phyloP scores from a whole-genome alignment of 53 echinoderm and acorn worm genomes.

The Actinopyga echinites region DNA sequence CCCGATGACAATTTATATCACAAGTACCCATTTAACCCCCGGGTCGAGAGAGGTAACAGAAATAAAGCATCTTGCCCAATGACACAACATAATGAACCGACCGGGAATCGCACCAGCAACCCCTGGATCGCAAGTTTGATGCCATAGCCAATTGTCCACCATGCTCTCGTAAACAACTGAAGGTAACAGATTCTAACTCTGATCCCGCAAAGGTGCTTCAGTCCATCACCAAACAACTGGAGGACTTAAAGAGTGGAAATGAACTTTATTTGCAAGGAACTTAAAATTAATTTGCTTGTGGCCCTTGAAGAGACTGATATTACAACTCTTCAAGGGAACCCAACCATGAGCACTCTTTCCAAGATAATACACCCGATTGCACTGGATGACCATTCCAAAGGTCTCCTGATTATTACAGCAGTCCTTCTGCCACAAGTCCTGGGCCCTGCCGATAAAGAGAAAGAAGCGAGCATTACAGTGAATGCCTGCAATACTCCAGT shows the following conservation, averaged over 20 bases:
- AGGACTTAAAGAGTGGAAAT: no score
- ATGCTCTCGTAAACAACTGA: no score
- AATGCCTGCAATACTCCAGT: background rate
- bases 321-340: conserved; percentile 4
- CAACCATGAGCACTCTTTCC: background rate
- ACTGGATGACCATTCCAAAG: background rate
- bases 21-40: no score
- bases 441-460: background rate
- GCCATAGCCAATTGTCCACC: no score
- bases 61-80: no score
- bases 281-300: background rate
- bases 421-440: background rate
- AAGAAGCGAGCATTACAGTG: background rate
- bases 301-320: background rate
- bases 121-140: no score
- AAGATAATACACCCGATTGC: background rate
- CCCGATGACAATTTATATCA: no score
- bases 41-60: no score
- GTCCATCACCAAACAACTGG: background rate
- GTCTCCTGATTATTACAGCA: background rate
- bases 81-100: no score
- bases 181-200: background rate
- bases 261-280: no score
- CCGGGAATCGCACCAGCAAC: no score
- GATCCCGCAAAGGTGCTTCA: background rate